Conservation (phyloP, 2,113 vertebrate species). For the Sialia sialis region DNA sequence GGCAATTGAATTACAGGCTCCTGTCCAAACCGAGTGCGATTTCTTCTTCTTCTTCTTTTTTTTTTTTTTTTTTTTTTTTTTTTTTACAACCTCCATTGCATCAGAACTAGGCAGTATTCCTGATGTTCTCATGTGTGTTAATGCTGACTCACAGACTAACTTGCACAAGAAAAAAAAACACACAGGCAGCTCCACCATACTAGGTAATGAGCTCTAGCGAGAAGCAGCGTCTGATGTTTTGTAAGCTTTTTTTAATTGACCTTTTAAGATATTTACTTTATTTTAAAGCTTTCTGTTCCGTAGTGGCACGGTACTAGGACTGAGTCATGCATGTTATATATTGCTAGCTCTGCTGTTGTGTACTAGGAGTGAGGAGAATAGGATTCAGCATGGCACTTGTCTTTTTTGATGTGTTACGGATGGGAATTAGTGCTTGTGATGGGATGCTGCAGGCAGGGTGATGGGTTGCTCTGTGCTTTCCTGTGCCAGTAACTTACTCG, state of each 20-base stretch:
- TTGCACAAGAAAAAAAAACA: slow-evolving; percentile 63
- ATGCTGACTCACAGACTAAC: slow-evolving; percentile 69
- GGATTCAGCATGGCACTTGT: slow-evolving; percentile 55
- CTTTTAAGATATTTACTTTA: slow-evolving; percentile 34
- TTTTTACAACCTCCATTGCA: slow-evolving; percentile 65
- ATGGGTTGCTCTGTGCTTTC: not conserved
- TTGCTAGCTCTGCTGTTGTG: slow-evolving; percentile 35
- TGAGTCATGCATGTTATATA: slow-evolving; percentile 61
- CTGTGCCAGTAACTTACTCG: not conserved
- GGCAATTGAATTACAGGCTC: slow-evolving; percentile 61
- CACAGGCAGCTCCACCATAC: slow-evolving; percentile 49
- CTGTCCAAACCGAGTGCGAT: slow-evolving; percentile 44
- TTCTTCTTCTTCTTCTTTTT: slow-evolving; percentile 2
- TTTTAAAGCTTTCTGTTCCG: slow-evolving; percentile 36
- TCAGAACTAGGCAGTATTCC: slow-evolving; percentile 66
- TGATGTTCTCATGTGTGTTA: slow-evolving; percentile 57
- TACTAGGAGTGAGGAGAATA: slow-evolving; percentile 43
- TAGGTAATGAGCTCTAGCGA: slow-evolving; percentile 61
- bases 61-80: slow-evolving; percentile 50
- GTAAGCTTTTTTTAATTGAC: slow-evolving; percentile 65
- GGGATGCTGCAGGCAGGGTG: not conserved
- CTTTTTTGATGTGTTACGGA: slow-evolving; percentile 32
- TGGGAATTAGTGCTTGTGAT: not conserved
- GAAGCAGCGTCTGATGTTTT: slow-evolving; percentile 60
- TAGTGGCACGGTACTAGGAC: slow-evolving; percentile 16